phyloP scores from a whole-genome alignment of 2,797 vertebrate species.

The Gastrophryne carolinensis region DNA sequence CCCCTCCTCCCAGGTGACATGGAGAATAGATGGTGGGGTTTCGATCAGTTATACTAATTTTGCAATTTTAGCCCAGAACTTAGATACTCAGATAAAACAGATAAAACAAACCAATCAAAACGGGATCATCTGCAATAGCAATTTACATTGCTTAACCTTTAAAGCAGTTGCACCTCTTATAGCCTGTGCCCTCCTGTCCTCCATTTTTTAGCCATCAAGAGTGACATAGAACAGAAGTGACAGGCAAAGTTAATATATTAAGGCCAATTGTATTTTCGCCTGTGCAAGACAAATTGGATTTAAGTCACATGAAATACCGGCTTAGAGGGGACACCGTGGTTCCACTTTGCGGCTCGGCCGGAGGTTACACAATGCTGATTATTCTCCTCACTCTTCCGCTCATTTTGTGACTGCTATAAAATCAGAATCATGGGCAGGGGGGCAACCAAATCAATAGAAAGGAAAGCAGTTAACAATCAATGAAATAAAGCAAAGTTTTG shows the following conservation, averaged over 20 bases:
- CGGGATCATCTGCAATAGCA: not conserved
- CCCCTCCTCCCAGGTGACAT: too few species aligned
- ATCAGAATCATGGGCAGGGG: conserved; percentile 8
- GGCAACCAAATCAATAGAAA: conserved; percentile 26
- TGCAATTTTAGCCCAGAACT: too few species aligned
- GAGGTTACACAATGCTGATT: conserved; percentile 34
- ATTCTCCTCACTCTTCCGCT: conserved; percentile 25
- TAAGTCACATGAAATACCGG: conserved; percentile 35
- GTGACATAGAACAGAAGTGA: conserved; percentile 42
- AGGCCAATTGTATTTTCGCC: conserved; percentile 34
- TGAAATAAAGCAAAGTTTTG: conserved; percentile 1
- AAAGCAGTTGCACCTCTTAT: not conserved
- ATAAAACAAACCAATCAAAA: not conserved
- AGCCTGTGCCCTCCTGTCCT: not conserved
- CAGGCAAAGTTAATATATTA: conserved; percentile 49
- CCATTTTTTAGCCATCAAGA: not conserved
- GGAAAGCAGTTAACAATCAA: conserved; percentile 7
- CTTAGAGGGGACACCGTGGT: conserved; percentile 41
- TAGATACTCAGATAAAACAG: too few species aligned
- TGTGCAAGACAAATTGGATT: conserved; percentile 47
- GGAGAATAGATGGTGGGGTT: too few species aligned
- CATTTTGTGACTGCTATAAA: conserved; percentile 32
- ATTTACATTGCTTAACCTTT: not conserved
- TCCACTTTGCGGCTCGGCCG: conserved; percentile 45
- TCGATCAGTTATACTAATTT: too few species aligned